Percentiles rank a stretch among this genome's conserved stretches.
phyloP scores from a whole-genome alignment of 2,797 vertebrate genomes.

The Liasis olivaceus region DNA sequence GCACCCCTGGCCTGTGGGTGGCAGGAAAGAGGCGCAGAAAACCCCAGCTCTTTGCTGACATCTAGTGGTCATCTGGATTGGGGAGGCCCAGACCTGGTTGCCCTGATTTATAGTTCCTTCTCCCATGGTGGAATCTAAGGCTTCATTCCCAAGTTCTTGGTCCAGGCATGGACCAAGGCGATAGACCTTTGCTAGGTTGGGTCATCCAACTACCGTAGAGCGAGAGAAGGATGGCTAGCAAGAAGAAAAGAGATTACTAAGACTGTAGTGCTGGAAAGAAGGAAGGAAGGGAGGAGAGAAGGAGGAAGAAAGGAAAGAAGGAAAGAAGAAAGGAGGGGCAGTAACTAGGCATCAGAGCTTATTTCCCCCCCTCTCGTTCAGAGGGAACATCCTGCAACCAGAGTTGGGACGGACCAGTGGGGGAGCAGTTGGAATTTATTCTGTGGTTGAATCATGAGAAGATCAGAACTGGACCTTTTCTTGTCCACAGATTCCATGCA shows the following conservation, averaged over 20 bases:
- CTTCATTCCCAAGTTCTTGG: background rate
- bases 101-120: background rate
- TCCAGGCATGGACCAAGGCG: background rate
- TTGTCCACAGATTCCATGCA: background rate
- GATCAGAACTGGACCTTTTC: background rate
- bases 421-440: background rate
- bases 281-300: no score
- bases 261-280: background rate
- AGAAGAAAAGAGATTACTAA: background rate
- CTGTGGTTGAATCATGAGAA: background rate
- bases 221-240: background rate
- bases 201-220: no score
- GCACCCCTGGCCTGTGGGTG: background rate
- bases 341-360: background rate
- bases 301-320: no score
- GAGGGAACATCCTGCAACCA: background rate
- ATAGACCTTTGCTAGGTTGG: background rate
- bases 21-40: background rate
- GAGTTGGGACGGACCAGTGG: background rate
- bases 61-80: background rate
- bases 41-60: background rate
- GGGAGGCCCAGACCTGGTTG: no score
- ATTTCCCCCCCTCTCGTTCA: background rate
- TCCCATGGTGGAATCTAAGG: no score
- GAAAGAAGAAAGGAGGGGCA: background rate